phyloP scores from a whole-genome alignment of 1,140 invertebrate species.

The Drosophila nasuta region DNA sequence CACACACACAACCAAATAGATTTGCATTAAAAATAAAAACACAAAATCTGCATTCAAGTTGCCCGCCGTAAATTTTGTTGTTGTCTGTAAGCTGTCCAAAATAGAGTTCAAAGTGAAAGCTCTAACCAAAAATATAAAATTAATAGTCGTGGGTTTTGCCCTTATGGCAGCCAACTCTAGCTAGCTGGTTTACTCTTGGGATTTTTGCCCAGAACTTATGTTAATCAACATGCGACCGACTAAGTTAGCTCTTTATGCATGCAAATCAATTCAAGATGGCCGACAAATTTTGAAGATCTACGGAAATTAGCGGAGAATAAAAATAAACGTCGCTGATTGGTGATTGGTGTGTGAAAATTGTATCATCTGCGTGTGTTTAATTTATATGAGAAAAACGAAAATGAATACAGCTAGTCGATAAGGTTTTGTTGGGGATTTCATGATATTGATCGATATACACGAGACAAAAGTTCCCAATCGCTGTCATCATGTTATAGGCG shows the following conservation, averaged over 20 bases:
- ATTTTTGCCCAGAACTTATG: conserved; percentile 53
- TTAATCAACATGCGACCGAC: conserved; percentile 73
- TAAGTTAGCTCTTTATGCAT: conserved; percentile 66
- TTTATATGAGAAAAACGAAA: conserved; percentile 39
- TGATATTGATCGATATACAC: conserved; percentile 71
- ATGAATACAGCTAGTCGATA: conserved; percentile 1
- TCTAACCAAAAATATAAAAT: conserved; percentile 36
- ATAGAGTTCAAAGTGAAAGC: conserved; percentile 77
- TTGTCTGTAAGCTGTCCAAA: conserved; percentile 59
- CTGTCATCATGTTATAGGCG: conserved; percentile 43
- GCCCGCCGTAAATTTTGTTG: conserved; percentile 58
- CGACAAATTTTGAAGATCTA: conserved; percentile 41
- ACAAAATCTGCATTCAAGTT: conserved; percentile 65
- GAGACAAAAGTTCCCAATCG: conserved; percentile 32
- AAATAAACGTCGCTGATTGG: conserved; percentile 70
- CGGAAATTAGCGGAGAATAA: conserved; percentile 59
- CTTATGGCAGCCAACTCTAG: conserved; percentile 18
- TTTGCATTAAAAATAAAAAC: conserved; percentile 30
- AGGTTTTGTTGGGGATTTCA: conserved; percentile 27
- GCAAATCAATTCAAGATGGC: conserved; percentile 79
- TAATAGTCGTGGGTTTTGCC: conserved; percentile 73
- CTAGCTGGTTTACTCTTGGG: conserved; percentile 5
- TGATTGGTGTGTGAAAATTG: conserved; percentile 82
- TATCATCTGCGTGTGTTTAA: conserved; percentile 35
- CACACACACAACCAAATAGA: conserved; percentile 6